These are phyloP conservation scores for Trichosurus vulpecula DNA, from an alignment of 2,797 vertebrate species.

Conservation along the genomic window DNA sequence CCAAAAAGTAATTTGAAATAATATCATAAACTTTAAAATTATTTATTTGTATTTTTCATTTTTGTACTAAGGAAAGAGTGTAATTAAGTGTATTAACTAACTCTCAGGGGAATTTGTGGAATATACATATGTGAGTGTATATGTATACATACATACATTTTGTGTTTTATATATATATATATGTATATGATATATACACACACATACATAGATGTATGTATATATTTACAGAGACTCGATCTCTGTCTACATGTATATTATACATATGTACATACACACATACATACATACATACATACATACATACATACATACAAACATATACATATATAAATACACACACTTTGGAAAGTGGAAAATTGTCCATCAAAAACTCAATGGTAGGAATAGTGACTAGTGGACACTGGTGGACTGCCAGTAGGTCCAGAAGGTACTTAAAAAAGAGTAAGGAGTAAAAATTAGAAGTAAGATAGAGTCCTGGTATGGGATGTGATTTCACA, in stretches of 20 bases:
- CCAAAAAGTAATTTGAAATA: constrained; percentile 68
- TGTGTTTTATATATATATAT: too few relatives aligned
- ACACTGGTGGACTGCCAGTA: constrained; percentile 86
- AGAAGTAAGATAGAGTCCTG: constrained; percentile 86
- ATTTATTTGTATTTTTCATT: constrained; percentile 69
- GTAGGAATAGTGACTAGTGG: constrained; percentile 85
- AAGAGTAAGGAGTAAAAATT: constrained; percentile 75
- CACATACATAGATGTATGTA: not conserved
- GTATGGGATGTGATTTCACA: constrained; percentile 85
- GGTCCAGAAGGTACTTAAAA: constrained; percentile 86
- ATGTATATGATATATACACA: too few relatives aligned
- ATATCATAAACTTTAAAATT: constrained; percentile 57
- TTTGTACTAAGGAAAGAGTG: constrained; percentile 60
- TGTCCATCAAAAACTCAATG: constrained; percentile 82
- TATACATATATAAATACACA: not conserved
- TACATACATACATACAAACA: too few relatives aligned
- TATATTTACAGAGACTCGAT: constrained; percentile 1
- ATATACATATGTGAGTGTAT: not conserved
- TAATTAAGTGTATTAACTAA: constrained; percentile 60
- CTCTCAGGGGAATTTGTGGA: constrained; percentile 57
- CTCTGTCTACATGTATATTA: too few relatives aligned
- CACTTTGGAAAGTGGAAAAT: constrained; percentile 75
- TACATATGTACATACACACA: not conserved
- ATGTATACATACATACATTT: too few relatives aligned
- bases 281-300: too few relatives aligned